phyloP scores from a whole-genome alignment of 2,113 vertebrate species.

The Stegostoma tigrinum region DNA sequence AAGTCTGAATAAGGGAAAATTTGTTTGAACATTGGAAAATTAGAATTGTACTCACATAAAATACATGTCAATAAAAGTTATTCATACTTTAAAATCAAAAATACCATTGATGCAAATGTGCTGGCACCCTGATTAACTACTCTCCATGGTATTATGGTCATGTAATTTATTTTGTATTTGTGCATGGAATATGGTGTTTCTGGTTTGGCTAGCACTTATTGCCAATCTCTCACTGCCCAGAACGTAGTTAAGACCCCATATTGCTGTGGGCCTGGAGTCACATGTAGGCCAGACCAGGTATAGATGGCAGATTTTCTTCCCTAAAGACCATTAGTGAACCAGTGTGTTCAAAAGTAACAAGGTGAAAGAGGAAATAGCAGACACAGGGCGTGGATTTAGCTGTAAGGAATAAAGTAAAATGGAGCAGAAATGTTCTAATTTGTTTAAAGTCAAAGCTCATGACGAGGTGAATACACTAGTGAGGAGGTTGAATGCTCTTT shows the following conservation, averaged over 20 bases:
- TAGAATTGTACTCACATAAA: not conserved
- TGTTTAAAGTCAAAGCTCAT: conserved; percentile 1
- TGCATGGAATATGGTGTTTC: too few species aligned
- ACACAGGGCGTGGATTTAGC: not conserved
- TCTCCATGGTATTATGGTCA: not conserved
- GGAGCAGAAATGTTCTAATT: not conserved
- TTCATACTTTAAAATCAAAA: not conserved
- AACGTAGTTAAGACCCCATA: too few species aligned
- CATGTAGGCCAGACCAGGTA: too few species aligned
- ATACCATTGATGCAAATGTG: not conserved
- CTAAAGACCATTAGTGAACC: too few species aligned
- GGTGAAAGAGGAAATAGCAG: not conserved
- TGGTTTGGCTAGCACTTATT: too few species aligned
- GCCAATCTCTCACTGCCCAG: too few species aligned
- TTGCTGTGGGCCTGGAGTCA: too few species aligned
- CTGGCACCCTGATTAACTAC: not conserved
- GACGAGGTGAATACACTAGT: not conserved
- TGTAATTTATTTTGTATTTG: too few species aligned
- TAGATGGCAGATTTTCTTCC: too few species aligned
- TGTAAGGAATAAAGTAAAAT: not conserved
- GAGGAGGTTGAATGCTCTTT: not conserved
- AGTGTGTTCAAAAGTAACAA: not conserved
- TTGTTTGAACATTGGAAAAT: not conserved
- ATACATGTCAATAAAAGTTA: not conserved
- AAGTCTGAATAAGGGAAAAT: not conserved